These are phyloP conservation scores for Chalcis sispes DNA, from an alignment of 2,888 invertebrate genomes.

Conservation along the genomic window DNA sequence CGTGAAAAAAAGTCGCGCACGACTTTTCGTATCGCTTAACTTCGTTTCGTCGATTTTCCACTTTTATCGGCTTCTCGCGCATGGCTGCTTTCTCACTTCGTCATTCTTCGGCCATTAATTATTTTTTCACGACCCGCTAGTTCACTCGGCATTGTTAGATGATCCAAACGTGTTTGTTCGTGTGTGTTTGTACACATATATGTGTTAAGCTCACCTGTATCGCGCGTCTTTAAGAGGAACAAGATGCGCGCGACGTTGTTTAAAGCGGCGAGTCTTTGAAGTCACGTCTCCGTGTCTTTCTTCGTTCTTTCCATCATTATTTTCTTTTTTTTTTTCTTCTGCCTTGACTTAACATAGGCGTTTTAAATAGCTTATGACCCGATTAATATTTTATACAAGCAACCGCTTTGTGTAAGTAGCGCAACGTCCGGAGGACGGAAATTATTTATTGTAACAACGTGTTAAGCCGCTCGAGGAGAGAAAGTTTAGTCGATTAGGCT, in stretches of 20 bases:
- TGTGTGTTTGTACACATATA: no score
- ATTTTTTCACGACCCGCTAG: no score
- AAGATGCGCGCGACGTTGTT: background rate
- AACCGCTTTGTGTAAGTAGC: background rate
- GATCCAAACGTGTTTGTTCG: no score
- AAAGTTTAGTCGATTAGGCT: background rate
- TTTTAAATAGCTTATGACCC: slow-evolving; percentile 34
- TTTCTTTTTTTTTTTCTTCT: background rate
- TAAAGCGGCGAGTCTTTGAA: slow-evolving; percentile 10
- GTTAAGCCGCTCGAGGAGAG: background rate
- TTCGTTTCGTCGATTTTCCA: no score
- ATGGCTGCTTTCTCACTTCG: no score
- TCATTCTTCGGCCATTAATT: no score
- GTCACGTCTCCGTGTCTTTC: background rate
- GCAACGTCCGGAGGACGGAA: background rate
- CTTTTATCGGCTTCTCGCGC: no score
- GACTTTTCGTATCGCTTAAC: no score
- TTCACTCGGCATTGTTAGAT: no score
- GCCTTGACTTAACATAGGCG: background rate
- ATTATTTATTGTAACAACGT: slow-evolving; percentile 16
- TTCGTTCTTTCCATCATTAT: background rate
- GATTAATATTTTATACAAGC: slow-evolving; percentile 25
- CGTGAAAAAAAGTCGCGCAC: no score
- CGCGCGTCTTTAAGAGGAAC: no score
- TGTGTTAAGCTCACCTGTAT: no score